Evolutionary conservation across 2,113 vertebrate species (phyloP), one percentile per base, ranked within the genome.

Genomic region (Bubo bubo): DNA sequence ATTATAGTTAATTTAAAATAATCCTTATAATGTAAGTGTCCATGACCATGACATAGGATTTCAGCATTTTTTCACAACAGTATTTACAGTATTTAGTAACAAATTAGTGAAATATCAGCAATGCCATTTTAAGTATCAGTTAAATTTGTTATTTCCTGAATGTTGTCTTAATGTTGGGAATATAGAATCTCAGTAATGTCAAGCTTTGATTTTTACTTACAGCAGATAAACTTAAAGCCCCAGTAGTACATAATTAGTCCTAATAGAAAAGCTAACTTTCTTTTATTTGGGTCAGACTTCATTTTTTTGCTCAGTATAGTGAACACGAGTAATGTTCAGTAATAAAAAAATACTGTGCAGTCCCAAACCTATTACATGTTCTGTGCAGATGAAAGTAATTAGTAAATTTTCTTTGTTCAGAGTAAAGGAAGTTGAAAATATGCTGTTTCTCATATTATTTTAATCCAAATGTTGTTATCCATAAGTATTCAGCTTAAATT

Each of bases 361-460:
- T 45, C 18, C 13, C 79, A 92, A 88, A 67, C n/a, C 16, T 86
- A 21, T 89, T 70, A n/a, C 8, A 60, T 72, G 15, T 56, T 88
- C 53, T 79, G 19, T 71, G 64, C 56, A 80, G 59, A 77, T 80
- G 32, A 80, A 92, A 92, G 63, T 73, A 9, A 63, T 81, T 37
- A 55, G 34, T 72, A 79, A 43, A 53, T 94, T 79, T 87, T 81
- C 35, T 68, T 86, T 93, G 60, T 84, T 95, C 52, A 53, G 56
- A 91, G 58, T 86, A 92, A 89, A 86, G 34, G 23, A 62, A 94
- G 16, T 75, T 89, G 58, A 75, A 93, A 87, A 93, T 68, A 50
- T 4, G 10, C 60, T 75, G 22, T 49, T 88, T 93, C 43, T 60
- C 18, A 11, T 72, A 64, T 41, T 87, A 79, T 72, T 93, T 86